Evolutionary conservation across 2,797 vertebrate genomes (phyloP), one percentile per base, ranked within the genome.

Genomic region (Sphenodon punctatus): DNA sequence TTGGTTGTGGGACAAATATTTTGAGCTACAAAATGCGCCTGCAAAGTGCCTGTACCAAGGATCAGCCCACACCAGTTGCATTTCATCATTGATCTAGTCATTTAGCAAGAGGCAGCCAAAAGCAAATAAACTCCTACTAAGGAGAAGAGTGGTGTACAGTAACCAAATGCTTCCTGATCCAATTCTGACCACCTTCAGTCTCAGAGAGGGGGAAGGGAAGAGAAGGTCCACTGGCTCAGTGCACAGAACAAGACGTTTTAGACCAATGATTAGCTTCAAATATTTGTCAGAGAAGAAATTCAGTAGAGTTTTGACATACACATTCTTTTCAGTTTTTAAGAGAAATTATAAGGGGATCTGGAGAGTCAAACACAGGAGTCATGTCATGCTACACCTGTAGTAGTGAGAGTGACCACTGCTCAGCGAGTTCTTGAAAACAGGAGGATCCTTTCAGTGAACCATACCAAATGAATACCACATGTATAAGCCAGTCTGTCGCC

Each of bases 401-500:
- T 56, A 46, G 82, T 36, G 46, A 67, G 42, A 85, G 64, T 82
- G 32, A 56, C 75, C 87, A 67, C 66, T 0, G 4, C 61, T 81
- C 83, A n/a, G 68, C 82, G 89, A 80, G 75, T 68, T 93, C 82
- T 82, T 86, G 68, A 87, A 49, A 89, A 87, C 60, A 82, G 90
- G 87, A 82, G 90, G 87, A 80, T 77, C 89, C 83, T 90, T 76
- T 66, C 4, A 0, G 71, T 92, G 75, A 90, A 86, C 85, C 77
- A 88, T 92, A 46, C 72, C 82, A 86, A 88, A n/a, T n/a, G 87
- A 86, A 67, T 92, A 89, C 67, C 90, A 92, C 89, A 87, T 75
- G 88, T 64, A 91, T 78, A 90, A 90, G 90, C 87, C 92, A 93
- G 87, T 91, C 87, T 89, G 79, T 92, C 90, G 84, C 89, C 89